Conservation (phyloP, 2,888 invertebrate genomes). For the Leucania comma region DNA sequence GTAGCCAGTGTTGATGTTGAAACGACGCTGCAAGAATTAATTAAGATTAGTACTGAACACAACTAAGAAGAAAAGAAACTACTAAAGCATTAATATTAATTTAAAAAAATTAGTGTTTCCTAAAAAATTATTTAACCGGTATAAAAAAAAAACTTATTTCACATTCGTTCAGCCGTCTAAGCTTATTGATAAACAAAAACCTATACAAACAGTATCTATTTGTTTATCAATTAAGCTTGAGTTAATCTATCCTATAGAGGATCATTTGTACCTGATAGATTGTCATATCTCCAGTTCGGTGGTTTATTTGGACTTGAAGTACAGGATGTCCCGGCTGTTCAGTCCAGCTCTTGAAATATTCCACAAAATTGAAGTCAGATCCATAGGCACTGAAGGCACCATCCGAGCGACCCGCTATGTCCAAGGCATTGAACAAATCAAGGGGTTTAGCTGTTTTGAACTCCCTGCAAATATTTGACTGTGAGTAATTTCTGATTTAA, state of each 20-base stretch:
- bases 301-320: constrained; percentile 88
- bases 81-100: background rate
- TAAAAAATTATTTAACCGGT: background rate
- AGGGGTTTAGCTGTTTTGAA: constrained; percentile 85
- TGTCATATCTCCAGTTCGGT: constrained; percentile 79
- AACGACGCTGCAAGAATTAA: constrained; percentile 83
- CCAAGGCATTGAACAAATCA: constrained; percentile 87
- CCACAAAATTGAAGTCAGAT: constrained; percentile 78
- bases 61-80: background rate
- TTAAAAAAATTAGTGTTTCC: background rate
- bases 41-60: constrained; percentile 5
- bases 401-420: constrained; percentile 71
- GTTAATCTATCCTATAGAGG: background rate
- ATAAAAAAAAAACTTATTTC: background rate
- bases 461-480: constrained; percentile 68
- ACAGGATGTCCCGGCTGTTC: constrained; percentile 91
- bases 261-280: constrained; percentile 82
- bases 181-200: background rate
- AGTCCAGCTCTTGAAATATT: constrained; percentile 88
- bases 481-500: background rate
- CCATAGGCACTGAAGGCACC: constrained; percentile 79
- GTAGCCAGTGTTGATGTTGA: constrained; percentile 84
- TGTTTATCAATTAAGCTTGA: too few relatives aligned
- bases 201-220: background rate
- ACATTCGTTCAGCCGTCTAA: background rate